phyloP scores from a whole-genome alignment of 2,113 vertebrate genomes.

The Fregetta grallaria region DNA sequence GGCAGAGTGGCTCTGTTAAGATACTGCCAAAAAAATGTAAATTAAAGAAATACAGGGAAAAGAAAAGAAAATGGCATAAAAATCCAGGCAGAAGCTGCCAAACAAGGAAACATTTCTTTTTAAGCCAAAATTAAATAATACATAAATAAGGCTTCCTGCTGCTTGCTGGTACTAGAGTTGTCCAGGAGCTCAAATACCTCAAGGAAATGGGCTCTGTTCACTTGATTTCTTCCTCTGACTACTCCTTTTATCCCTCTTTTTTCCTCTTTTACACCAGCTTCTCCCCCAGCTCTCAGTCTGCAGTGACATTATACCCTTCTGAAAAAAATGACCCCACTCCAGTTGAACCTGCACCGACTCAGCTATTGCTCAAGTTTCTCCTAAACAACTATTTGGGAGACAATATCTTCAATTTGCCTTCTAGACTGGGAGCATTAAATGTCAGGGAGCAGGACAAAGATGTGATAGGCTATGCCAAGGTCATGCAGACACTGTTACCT shows the following conservation, averaged over 20 bases:
- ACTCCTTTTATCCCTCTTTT: neutral
- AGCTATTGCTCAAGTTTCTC: neutral
- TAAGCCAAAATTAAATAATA: neutral
- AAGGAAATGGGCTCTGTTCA: conserved; percentile 6
- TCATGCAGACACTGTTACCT: neutral
- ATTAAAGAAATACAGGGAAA: neutral
- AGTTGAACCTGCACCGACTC: neutral
- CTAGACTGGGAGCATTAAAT: neutral
- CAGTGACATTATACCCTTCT: neutral
- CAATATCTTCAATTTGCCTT: neutral
- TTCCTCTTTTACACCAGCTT: neutral
- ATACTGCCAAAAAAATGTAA: neutral
- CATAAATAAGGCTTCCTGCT: conserved; percentile 4
- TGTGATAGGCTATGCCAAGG: neutral
- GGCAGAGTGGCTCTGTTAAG: neutral
- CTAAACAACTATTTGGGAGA: neutral
- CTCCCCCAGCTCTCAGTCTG: neutral
- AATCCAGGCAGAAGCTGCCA: neutral
- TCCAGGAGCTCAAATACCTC: neutral
- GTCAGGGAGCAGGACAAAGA: neutral
- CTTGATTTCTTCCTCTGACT: neutral
- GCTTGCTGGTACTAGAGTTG: neutral
- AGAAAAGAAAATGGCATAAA: neutral
- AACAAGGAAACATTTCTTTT: neutral
- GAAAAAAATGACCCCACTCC: neutral